Evolutionary conservation across 2,113 vertebrate species (phyloP).

Genomic region (Albula goreensis): DNA sequence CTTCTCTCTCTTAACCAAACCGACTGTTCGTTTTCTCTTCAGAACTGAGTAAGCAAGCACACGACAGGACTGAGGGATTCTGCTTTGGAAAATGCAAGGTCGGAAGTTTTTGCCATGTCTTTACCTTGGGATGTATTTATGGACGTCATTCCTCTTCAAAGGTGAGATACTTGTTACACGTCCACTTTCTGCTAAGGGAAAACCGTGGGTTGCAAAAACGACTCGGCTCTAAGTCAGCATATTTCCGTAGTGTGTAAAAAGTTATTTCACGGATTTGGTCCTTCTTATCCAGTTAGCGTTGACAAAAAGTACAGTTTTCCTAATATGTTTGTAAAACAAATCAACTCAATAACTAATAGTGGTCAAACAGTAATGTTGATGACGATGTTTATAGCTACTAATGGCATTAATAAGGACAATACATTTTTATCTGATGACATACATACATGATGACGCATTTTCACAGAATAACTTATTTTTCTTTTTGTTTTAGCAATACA

Average conservation of each 20-base stretch:
- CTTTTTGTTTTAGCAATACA: too few species aligned
- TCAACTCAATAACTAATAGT: too few species aligned
- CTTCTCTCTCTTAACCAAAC: slow-evolving; percentile 17
- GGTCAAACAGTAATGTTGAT: too few species aligned
- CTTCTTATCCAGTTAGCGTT: too few species aligned
- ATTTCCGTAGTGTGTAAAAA: background rate
- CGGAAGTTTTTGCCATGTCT: slow-evolving; percentile 59
- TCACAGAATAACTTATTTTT: too few species aligned
- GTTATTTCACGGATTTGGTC: background rate
- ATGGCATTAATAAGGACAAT: too few species aligned
- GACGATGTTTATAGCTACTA: too few species aligned
- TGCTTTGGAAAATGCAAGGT: slow-evolving; percentile 54
- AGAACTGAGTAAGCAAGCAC: slow-evolving; percentile 32
- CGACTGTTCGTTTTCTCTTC: slow-evolving; percentile 15
- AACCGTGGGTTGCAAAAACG: background rate
- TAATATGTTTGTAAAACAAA: too few species aligned
- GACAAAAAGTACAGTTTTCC: too few species aligned
- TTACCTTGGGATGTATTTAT: slow-evolving; percentile 64
- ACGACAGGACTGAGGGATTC: slow-evolving; percentile 33
- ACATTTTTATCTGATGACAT: too few species aligned
- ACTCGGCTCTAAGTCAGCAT: background rate
- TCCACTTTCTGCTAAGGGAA: background rate
- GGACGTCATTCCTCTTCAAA: slow-evolving; percentile 59
- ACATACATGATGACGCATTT: too few species aligned
- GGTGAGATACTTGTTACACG: slow-evolving; percentile 50